Evolutionary conservation across 2,888 invertebrate species (phyloP), one percentile per base, ranked within the genome.

Genomic region (Cephus nigrinus): DNA sequence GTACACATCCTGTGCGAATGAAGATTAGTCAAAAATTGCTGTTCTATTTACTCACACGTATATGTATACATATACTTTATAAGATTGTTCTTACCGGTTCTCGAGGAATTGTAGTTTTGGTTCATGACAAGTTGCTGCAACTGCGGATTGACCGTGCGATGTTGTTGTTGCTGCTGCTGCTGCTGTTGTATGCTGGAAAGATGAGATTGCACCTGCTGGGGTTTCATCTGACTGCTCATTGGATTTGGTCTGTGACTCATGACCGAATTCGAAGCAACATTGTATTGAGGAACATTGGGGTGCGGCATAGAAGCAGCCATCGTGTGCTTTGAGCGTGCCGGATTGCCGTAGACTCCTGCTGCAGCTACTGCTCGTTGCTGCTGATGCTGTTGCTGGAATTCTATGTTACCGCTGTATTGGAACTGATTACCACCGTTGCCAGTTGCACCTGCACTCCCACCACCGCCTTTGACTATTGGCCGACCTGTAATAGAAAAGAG

Each of bases 381-480:
- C 73, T 87, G 88, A 76, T 88, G 87, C 73, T 82, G 88, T 9
- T 86, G 91, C 75, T 89, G 89, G 74, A 82, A 88, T 80, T 90
- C 90, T 40, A 86, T 76, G 40, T 87, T 87, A 75, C 87, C 87
- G 75, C 86, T 87, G 77, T 89, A 89, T 73, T 88, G 89, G 76
- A 86, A 90, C 77, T 90, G 90, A 84, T 84, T 88, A 75, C 84
- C 83, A 55, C 76, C 76, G 69, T 72, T 76, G 32, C 80, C 82
- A 11, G 76, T 69, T 83, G 89, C 91, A 34, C 74, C 77, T 32
- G 69, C 79, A 73, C 55, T 33, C 82, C 90, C 91, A 77, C 90
- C 88, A 82, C 93, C 93, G 23, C 93, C 93, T 88, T 94, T 94
- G 68, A 94, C 93, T 81, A 94, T 94, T 71, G 94, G 93, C 83